phyloP scores from a whole-genome alignment of 2,113 vertebrate genomes.

The Todiramphus saurophagus region DNA sequence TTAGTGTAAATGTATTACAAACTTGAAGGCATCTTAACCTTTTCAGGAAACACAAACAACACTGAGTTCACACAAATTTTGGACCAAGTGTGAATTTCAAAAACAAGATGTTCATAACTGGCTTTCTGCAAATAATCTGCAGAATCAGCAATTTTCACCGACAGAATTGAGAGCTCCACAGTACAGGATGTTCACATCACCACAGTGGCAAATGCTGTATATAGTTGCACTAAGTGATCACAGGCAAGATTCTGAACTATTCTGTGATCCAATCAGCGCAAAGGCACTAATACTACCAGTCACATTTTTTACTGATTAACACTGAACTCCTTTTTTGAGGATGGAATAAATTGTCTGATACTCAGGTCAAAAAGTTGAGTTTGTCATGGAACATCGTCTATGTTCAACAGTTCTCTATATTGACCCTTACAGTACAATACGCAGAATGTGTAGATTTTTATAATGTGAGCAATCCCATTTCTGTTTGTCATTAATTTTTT shows the following conservation, averaged over 20 bases:
- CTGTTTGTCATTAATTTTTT: background rate
- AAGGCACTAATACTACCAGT: background rate
- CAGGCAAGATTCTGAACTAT: background rate
- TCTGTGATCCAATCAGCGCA: rapidly evolving
- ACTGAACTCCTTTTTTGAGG: background rate
- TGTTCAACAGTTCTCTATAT: background rate
- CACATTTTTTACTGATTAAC: background rate
- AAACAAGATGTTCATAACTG: background rate
- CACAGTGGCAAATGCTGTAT: rapidly evolving
- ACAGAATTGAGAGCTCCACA: background rate
- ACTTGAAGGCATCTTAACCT: background rate
- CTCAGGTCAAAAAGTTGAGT: background rate
- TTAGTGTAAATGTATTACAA: background rate
- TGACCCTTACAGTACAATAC: background rate
- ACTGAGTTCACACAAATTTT: background rate
- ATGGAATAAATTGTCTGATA: background rate
- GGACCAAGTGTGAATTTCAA: background rate
- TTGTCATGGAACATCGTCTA: background rate
- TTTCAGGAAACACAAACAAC: background rate
- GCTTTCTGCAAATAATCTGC: background rate
- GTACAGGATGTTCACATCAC: background rate
- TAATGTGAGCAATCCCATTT: background rate
- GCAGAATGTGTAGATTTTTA: background rate
- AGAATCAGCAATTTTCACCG: background rate
- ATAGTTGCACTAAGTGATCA: background rate